These are phyloP conservation scores for Barypeithes pellucidus DNA, from an alignment of 2,888 invertebrate genomes.

Conservation along the genomic window DNA sequence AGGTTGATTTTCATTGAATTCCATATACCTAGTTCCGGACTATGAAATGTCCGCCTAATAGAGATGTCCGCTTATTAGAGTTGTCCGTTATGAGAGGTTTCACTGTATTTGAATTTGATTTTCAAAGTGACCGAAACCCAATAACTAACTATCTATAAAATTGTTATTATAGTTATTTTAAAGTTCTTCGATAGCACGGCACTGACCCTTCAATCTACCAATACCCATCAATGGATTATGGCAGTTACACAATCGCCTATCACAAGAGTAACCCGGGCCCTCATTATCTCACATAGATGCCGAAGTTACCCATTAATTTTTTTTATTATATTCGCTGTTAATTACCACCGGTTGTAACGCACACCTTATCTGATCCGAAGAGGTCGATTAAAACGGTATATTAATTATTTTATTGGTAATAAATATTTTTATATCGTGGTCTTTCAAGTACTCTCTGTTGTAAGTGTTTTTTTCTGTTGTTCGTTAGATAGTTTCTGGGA, in stretches of 20 bases:
- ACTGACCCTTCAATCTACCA: neutral
- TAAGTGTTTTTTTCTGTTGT: neutral
- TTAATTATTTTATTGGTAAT: constrained; percentile 30
- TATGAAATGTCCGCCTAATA: too few species aligned
- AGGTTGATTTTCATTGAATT: too few species aligned
- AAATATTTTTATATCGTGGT: constrained; percentile 24
- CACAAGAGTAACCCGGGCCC: constrained; percentile 25
- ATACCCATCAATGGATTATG: constrained; percentile 6
- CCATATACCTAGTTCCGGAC: too few species aligned
- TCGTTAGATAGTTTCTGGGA: constrained; percentile 3
- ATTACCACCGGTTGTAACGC: constrained; percentile 29
- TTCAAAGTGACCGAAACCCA: too few species aligned
- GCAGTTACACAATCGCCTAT: constrained; percentile 15
- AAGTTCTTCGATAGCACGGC: too few species aligned
- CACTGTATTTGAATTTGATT: too few species aligned
- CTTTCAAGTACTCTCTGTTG: constrained; percentile 11
- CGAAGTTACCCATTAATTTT: constrained; percentile 43
- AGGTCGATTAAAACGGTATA: constrained; percentile 35
- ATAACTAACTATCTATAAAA: too few species aligned
- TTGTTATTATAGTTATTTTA: too few species aligned
- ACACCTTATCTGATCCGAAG: constrained; percentile 30
- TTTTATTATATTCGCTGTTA: constrained; percentile 33
- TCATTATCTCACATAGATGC: constrained; percentile 37
- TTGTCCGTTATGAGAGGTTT: too few species aligned
- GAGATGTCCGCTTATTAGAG: too few species aligned